These are phyloP conservation scores for Sylvicola cinctus DNA, from an alignment of 2,888 invertebrate species.

Conservation along the genomic window DNA sequence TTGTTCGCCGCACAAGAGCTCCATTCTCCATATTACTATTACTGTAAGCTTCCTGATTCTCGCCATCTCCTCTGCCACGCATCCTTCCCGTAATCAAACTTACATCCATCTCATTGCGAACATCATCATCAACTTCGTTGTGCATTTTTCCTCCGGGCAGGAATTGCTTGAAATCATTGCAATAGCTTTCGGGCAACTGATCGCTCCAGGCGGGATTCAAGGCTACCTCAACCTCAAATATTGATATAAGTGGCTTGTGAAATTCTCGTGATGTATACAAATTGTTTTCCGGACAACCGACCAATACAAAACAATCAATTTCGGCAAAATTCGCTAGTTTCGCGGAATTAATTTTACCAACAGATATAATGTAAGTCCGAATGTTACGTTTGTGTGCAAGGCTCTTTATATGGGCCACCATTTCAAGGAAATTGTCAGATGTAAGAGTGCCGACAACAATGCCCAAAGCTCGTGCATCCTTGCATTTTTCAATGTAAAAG, in stretches of 20 bases:
- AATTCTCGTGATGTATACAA: slow-evolving; percentile 68
- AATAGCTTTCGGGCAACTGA: slow-evolving; percentile 34
- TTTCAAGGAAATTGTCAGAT: slow-evolving; percentile 53
- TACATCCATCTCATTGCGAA: slow-evolving; percentile 33
- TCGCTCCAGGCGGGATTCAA: slow-evolving; percentile 34
- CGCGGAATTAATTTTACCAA: slow-evolving; percentile 85
- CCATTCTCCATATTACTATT: slow-evolving; percentile 18
- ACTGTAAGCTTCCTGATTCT: slow-evolving; percentile 9
- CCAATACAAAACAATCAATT: slow-evolving; percentile 80
- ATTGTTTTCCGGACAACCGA: slow-evolving; percentile 82
- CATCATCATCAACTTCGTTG: slow-evolving; percentile 23
- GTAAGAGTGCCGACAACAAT: slow-evolving; percentile 82
- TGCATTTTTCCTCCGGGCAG: slow-evolving; percentile 37
- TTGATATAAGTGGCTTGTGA: slow-evolving; percentile 75
- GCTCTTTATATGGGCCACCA: slow-evolving; percentile 50
- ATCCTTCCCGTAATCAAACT: slow-evolving; percentile 57
- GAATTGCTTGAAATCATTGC: slow-evolving; percentile 55
- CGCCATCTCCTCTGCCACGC: no score
- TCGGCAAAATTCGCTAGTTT: slow-evolving; percentile 83
- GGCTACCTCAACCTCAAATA: slow-evolving; percentile 79
- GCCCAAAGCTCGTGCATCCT: slow-evolving; percentile 72
- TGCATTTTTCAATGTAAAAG: slow-evolving; percentile 74
- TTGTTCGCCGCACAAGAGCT: slow-evolving; percentile 15
- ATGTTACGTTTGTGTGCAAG: slow-evolving; percentile 57
- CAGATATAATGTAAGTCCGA: slow-evolving; percentile 76